Evolutionary conservation across 2,888 invertebrate genomes (phyloP).

Genomic region (Stratiomys singularior): DNA sequence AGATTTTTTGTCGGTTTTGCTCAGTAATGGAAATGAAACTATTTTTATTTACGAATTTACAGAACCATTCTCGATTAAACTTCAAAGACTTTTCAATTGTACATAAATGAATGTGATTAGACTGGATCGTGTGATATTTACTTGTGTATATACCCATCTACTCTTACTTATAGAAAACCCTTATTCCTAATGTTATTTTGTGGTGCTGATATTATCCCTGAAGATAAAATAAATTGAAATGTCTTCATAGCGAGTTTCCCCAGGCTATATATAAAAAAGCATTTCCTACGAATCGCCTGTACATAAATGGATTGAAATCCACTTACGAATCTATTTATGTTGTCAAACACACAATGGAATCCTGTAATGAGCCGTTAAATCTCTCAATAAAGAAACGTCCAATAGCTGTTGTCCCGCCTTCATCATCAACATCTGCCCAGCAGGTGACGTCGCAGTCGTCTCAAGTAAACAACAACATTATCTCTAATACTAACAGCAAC

Average conservation of each 20-base stretch:
- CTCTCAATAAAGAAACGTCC: conserved; percentile 67
- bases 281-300: no score
- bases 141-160: background rate
- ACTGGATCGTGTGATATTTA: background rate
- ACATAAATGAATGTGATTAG: background rate
- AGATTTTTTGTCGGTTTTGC: no score
- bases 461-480: conserved; percentile 52
- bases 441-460: conserved; percentile 53
- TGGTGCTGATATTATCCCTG: background rate
- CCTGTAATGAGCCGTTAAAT: conserved; percentile 65
- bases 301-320: no score
- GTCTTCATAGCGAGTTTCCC: no score
- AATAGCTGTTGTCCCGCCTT: conserved; percentile 69
- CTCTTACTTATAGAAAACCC: background rate
- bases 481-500: conserved; percentile 1
- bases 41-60: no score
- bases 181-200: background rate
- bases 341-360: conserved; percentile 55
- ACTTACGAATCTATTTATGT: no score
- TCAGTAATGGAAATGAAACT: no score
- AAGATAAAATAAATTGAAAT: no score
- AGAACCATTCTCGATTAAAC: no score
- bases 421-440: conserved; percentile 56
- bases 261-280: no score
- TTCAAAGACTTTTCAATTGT: background rate